Evolutionary conservation across 2,888 invertebrate species (phyloP).

Genomic region (Campoplex capitator): DNA sequence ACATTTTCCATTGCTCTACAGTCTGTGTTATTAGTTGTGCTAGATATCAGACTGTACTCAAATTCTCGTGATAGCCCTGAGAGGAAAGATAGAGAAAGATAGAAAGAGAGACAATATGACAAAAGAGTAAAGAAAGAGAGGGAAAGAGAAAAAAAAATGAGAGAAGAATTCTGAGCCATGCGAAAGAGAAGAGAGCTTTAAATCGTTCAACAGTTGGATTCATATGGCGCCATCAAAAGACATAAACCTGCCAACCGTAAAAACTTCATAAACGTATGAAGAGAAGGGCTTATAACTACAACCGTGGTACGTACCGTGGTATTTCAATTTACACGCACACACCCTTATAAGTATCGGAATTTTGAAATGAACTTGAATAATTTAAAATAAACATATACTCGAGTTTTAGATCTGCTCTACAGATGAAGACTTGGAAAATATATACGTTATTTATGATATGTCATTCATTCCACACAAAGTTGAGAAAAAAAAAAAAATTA

Average conservation of each 20-base stretch:
- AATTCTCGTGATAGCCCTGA: constrained; percentile 23
- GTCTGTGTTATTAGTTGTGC: constrained; percentile 62
- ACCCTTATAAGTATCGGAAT: background rate
- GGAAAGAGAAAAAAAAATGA: constrained; percentile 27
- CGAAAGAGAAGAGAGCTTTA: constrained; percentile 65
- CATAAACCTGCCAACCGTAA: constrained; percentile 78
- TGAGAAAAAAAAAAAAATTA: background rate
- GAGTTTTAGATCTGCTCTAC: background rate
- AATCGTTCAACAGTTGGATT: constrained; percentile 79
- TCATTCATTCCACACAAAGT: background rate
- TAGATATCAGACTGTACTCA: constrained; percentile 52
- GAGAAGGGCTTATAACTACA: constrained; percentile 68
- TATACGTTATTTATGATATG: background rate
- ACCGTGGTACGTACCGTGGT: background rate
- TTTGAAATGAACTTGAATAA: background rate
- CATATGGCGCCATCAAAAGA: constrained; percentile 78
- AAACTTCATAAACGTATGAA: constrained; percentile 74
- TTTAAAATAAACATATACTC: background rate
- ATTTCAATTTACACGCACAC: constrained; percentile 3
- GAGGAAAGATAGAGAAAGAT: background rate
- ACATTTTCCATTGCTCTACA: constrained; percentile 57
- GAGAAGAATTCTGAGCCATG: constrained; percentile 13
- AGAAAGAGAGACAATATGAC: too few relatives aligned
- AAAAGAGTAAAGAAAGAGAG: background rate
- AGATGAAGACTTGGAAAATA: background rate